Evolutionary conservation across 2,888 invertebrate genomes (phyloP).

Genomic region (Stictocephala bisonia): DNA sequence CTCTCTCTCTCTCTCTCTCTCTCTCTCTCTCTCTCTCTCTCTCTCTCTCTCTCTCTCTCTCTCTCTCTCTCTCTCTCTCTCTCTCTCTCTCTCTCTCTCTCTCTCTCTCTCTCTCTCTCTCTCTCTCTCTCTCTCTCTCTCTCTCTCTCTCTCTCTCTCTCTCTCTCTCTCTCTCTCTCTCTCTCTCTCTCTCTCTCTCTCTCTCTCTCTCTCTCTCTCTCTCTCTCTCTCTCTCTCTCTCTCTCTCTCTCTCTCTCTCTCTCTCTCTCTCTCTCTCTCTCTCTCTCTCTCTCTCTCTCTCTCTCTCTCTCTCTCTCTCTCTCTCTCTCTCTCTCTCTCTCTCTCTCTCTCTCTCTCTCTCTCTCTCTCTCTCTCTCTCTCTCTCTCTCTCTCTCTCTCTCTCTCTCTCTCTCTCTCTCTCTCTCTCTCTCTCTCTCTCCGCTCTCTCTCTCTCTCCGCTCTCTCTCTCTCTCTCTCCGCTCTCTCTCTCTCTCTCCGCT

Average conservation of each 20-base stretch:
- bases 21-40: background rate
- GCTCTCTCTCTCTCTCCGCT: no score
- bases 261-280: background rate
- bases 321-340: constrained; percentile 5
- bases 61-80: background rate
- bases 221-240: background rate
- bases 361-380: constrained; percentile 5
- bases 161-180: background rate
- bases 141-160: background rate
- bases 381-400: background rate
- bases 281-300: background rate
- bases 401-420: background rate
- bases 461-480: no score
- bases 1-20: background rate
- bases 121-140: background rate
- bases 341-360: constrained; percentile 6
- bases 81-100: background rate
- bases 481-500: no score
- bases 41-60: background rate
- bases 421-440: background rate
- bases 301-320: constrained; percentile 1
- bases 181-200: background rate
- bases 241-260: background rate
- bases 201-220: background rate
- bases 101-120: background rate